phyloP scores from a whole-genome alignment of 1,140 invertebrate species.

The Eubasilissa regina region DNA sequence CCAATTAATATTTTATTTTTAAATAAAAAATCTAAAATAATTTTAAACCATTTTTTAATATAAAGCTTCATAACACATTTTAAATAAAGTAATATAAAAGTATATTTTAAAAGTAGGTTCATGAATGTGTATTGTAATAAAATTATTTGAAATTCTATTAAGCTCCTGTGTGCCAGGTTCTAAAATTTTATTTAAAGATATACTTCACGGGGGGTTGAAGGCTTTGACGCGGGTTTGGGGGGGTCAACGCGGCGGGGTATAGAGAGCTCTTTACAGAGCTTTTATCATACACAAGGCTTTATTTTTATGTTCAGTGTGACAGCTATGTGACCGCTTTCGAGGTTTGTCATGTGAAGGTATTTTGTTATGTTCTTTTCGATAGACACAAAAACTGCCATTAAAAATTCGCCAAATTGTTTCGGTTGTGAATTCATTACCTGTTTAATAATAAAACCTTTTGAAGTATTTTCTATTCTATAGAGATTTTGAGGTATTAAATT shows the following conservation, averaged over 20 bases:
- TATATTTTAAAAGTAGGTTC: too few species aligned
- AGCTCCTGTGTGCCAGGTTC: not conserved
- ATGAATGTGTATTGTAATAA: too few species aligned
- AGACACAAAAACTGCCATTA: not conserved
- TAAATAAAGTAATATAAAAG: too few species aligned
- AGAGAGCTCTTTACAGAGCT: not conserved
- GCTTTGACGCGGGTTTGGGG: not conserved
- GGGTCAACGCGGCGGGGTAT: not conserved
- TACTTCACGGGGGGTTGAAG: not conserved
- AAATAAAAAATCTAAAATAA: too few species aligned
- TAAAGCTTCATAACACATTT: too few species aligned
- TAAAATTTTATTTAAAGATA: not conserved
- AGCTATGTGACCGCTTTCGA: conserved; percentile 19
- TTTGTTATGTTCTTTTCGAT: not conserved
- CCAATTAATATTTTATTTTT: too few species aligned
- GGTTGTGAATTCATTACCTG: too few species aligned
- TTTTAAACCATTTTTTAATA: too few species aligned
- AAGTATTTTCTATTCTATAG: too few species aligned
- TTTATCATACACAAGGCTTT: conserved; percentile 39
- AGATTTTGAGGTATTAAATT: too few species aligned
- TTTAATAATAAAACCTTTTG: too few species aligned
- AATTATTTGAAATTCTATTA: too few species aligned
- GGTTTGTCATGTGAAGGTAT: conserved; percentile 8
- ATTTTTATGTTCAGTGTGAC: conserved; percentile 28
- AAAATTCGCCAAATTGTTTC: not conserved